Conservation (phyloP, 2,113 vertebrate genomes). For the Gambusia holbrooki region DNA sequence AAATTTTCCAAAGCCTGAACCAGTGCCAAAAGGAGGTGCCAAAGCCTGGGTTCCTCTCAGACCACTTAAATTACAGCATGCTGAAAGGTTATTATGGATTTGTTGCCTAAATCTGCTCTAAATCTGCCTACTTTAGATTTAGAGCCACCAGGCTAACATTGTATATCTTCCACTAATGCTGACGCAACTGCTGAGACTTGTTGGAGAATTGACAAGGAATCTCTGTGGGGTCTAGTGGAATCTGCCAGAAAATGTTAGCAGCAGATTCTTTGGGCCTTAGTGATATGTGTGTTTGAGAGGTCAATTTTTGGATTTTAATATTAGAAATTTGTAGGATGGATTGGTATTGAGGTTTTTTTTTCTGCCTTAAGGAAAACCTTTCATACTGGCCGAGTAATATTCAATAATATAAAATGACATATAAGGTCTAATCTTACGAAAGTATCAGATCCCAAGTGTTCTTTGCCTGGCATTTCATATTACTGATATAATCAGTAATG, state of each 20-base stretch:
- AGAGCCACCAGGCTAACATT: background rate
- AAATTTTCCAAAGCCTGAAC: background rate
- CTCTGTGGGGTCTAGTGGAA: background rate
- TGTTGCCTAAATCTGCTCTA: background rate
- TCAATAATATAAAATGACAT: background rate
- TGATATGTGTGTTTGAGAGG: background rate
- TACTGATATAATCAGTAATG: conserved; percentile 1
- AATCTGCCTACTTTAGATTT: background rate
- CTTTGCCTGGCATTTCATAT: background rate
- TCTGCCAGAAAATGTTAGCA: background rate
- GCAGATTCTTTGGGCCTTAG: background rate
- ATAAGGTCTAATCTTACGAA: background rate
- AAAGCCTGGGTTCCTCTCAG: background rate
- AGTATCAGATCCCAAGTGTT: background rate
- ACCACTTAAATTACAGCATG: background rate
- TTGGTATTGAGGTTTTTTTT: too few relatives aligned
- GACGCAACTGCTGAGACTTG: background rate
- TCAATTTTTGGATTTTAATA: background rate
- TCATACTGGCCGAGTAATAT: background rate
- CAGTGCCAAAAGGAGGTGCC: background rate
- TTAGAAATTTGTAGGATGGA: too few relatives aligned
- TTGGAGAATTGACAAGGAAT: background rate
- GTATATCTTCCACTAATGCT: background rate
- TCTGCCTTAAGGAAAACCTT: too few relatives aligned
- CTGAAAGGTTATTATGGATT: conserved; percentile 8